Percentiles rank a stretch among this genome's conserved stretches.
phyloP scores from a whole-genome alignment of 2,888 invertebrate genomes.

The Apomyelois bistriatella region DNA sequence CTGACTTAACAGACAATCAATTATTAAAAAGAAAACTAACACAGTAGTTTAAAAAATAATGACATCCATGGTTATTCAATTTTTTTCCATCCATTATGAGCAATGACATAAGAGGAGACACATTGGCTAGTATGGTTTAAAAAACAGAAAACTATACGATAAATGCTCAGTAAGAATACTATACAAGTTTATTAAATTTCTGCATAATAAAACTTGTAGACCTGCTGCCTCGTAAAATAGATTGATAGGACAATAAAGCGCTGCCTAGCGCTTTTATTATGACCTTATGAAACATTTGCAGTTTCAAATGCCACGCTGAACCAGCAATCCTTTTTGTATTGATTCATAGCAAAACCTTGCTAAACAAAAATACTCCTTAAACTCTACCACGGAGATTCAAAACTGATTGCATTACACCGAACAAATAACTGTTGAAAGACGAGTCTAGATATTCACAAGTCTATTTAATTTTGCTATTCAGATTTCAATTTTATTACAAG shows the following conservation, averaged over 20 bases:
- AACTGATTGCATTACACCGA: slow-evolving; percentile 11
- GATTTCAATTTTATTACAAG: not conserved
- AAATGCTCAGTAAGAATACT: too few relatives aligned
- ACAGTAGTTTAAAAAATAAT: too few relatives aligned
- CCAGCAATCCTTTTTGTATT: slow-evolving; percentile 37
- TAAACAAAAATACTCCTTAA: slow-evolving; percentile 18
- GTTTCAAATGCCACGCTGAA: slow-evolving; percentile 29
- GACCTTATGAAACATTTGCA: slow-evolving; percentile 40
- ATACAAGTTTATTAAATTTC: not conserved
- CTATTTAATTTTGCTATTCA: not conserved
- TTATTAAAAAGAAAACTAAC: too few relatives aligned
- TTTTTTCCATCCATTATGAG: too few relatives aligned
- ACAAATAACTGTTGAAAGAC: slow-evolving; percentile 10
- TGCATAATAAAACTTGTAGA: not conserved
- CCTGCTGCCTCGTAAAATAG: slow-evolving; percentile 1
- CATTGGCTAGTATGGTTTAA: too few relatives aligned
- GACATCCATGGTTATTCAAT: too few relatives aligned
- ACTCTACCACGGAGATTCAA: slow-evolving; percentile 14
- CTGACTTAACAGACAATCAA: too few relatives aligned
- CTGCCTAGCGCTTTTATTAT: slow-evolving; percentile 24
- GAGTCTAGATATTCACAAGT: slow-evolving; percentile 7
- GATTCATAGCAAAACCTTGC: slow-evolving; percentile 27
- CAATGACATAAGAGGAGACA: too few relatives aligned
- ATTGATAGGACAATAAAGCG: slow-evolving; percentile 21
- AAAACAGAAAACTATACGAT: too few relatives aligned